Evolutionary conservation across 2,888 invertebrate genomes (phyloP), one percentile per base, ranked within the genome.

Genomic region (Scaptomyza flava): DNA sequence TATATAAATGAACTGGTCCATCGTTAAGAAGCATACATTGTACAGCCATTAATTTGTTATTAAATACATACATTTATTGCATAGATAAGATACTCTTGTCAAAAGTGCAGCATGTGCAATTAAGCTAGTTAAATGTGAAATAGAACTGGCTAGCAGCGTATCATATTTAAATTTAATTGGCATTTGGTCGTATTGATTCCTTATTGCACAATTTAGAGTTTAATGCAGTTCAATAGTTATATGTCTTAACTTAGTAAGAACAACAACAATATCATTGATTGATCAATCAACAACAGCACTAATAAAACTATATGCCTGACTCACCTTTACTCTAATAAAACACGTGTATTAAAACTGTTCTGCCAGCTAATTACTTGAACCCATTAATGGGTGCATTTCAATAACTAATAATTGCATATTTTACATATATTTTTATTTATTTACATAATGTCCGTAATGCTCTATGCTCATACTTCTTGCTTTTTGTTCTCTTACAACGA

Each of bases 121-220:
- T 81, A 79, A 65, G 54, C 62, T 66, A 61, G 75, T 87, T 83
- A 74, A 75, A 72, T 81, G 77, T 84, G 59, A 68, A 81, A 70
- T 87, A 68, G 70, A 67, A 27, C 34, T 47, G 53, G 45, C 53
- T 69, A 74, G 51, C 64, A 65, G 36, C 27, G 31, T 62, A 66
- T 47, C 42, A 63, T 72, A 82, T 79, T 81, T 70, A 72, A 69
- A 82, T 80, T 57, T 85, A 80, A 85, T 81, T 85, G 81, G 46
- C 42, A 53, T 34, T 36, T 52, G 50, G 43, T 51, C 60, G 41
- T 23, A 59, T 42, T 52, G 50, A 74, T 81, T 81, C 86, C 86
- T 82, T 66, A 77, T 80, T 72, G 61, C 58, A 47, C 20, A 38
- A 20, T 54, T 51, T 48, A 51, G 59, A 62, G 48, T 60, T 64